A percentile compares a stretch with the other conserved stretches of the same genome.
Conservation (phyloP, 2,113 vertebrate species). For the Pitta sordida region DNA sequence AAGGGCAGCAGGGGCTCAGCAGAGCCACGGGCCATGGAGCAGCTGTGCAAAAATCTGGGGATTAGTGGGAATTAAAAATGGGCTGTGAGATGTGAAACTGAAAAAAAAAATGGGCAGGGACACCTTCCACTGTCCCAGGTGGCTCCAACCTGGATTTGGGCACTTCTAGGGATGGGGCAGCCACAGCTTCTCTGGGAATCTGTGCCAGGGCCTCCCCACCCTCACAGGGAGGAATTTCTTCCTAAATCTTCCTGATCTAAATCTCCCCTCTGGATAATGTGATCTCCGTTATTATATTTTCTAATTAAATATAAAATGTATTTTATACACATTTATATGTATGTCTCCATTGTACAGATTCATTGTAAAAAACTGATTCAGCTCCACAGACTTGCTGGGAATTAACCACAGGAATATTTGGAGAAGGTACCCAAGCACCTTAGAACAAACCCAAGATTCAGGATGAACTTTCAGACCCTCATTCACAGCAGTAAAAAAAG, state of each 20-base stretch:
- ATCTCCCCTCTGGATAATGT: background rate
- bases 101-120: background rate
- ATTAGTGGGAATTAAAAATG: background rate
- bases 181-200: background rate
- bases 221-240: background rate
- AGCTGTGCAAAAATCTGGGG: background rate
- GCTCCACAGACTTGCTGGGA: background rate
- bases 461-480: background rate
- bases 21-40: background rate
- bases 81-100: background rate
- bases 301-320: too few relatives aligned
- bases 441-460: background rate
- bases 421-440: background rate
- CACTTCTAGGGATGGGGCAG: background rate
- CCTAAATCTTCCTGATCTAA: background rate
- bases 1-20: background rate
- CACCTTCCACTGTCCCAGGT: fast-evolving
- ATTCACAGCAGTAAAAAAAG: background rate
- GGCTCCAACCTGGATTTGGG: background rate
- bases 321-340: too few relatives aligned
- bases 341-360: background rate
- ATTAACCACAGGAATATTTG: background rate
- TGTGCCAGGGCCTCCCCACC: background rate
- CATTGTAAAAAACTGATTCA: background rate
- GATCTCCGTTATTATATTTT: too few relatives aligned